Evolutionary conservation across 64 coral and sea anemone species (phyloP), one percentile per base, ranked within the genome.

Genomic region (Acropora tenuis): DNA sequence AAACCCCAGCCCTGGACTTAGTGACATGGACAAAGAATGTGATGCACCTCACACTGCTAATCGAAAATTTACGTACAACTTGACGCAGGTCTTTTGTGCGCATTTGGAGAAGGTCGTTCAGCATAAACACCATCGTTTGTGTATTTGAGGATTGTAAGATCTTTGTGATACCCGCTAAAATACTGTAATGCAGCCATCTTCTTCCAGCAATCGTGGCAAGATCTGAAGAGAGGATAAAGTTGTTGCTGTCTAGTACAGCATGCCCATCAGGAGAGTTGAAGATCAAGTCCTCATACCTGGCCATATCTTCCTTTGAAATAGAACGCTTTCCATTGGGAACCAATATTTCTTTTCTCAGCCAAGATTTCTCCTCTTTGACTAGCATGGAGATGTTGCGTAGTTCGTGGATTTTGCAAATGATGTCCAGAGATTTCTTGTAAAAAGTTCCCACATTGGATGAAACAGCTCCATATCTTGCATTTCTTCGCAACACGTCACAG

Each of bases 31-130:
- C 18, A 84, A 92, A 78, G 17, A 84, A 92, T 50, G 52, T 89
- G n/a, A 53, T 78, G 40, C 12, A 11, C 65, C 20, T n/a, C 12
- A 68, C 60, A 50, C 50, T 46, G 15, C 47, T 57, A 17, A 50
- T 78, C 44, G 75, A 59, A 77, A 77, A 77, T 43, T 73, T 73
- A 73, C 15, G 50, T 41, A 76, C 59, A 53, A 60, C 57, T 47
- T 52, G 19, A 12, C 18, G 18, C 73, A 78, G 19, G n/a, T 59
- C 44, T 47, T 90, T 66, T 68, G 60, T 48, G 19, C 80, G 42
- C 78, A 90, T 90, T 47, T 67, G 20, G 42, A 90, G 46, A 72
- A 90, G 43, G 67, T 90, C 78, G 71, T 90, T 90, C 48, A 90
- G 66, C 61, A 90, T 90, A 50, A 90, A 68, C 43, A 46, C 82